These are phyloP conservation scores for Nothoprocta perdicaria DNA, from an alignment of 2,113 vertebrate genomes.

Conservation along the genomic window DNA sequence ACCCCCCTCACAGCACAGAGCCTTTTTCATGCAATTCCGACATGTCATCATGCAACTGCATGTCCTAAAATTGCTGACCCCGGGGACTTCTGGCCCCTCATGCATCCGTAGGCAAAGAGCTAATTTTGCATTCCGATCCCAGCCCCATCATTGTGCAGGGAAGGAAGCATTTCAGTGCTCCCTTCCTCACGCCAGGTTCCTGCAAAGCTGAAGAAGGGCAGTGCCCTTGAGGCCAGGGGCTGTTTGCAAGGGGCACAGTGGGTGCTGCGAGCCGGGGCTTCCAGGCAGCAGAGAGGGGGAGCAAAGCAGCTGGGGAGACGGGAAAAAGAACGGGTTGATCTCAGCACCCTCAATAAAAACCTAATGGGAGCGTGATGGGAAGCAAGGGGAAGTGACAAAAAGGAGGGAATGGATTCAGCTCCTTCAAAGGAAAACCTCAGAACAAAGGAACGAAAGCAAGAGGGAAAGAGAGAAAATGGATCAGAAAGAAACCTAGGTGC, in stretches of 20 bases:
- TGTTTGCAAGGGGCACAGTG: not conserved
- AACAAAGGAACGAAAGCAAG: conserved; percentile 35
- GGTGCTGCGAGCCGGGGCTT: not conserved
- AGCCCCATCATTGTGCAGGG: not conserved
- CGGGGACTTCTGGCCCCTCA: not conserved
- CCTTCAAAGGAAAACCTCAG: conserved; percentile 38
- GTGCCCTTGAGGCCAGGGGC: not conserved
- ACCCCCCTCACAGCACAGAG: not conserved
- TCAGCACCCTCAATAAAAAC: not conserved
- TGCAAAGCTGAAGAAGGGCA: conserved; percentile 21
- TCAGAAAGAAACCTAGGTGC: conserved; percentile 2
- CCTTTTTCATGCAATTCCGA: not conserved
- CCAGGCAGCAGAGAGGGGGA: conserved; percentile 47
- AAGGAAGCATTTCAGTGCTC: conserved; percentile 25
- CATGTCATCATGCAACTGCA: not conserved
- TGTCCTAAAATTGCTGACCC: fast-evolving
- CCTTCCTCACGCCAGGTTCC: not conserved
- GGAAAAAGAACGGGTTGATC: conserved; percentile 24
- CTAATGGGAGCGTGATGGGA: conserved; percentile 15
- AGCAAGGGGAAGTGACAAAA: not conserved
- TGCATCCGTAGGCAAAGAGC: not conserved
- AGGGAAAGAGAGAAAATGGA: conserved; percentile 37
- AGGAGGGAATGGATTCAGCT: conserved; percentile 11
- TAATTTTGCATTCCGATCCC: not conserved
- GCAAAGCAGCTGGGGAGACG: conserved; percentile 41